Evolutionary conservation across 2,113 vertebrate species (phyloP), one percentile per base, ranked within the genome.

Genomic region (Nematolebias whitei): DNA sequence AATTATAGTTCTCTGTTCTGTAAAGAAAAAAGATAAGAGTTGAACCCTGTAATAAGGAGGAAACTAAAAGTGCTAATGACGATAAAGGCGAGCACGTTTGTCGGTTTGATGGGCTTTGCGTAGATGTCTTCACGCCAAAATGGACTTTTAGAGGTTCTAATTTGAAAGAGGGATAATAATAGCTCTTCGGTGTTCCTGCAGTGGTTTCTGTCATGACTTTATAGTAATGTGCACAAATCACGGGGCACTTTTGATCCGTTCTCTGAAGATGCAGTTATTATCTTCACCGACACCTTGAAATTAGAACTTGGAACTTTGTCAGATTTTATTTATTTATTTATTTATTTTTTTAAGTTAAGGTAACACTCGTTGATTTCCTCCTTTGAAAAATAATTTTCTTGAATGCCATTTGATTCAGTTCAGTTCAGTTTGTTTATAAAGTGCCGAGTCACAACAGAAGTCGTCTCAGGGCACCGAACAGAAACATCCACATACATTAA

Each of bases 271-370:
- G 70, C 74, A 68, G 86, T 84, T 78, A 85, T 89, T 91, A 88
- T 87, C 84, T 87, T 83, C 80, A 87, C 74, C 87, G 74, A 82
- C 84, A 87, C 84, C 80, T 88, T 85, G 68, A 85, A 89, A 88
- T 88, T 79, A 85, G 63, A 70, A 89, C 72, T 80, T 82, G 39
- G 22, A 32, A 75, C 71, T 62, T 39, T 67, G 54, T 80, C 29
- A 29, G 59, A 72, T 71, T 65, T 22, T 51, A 4, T 29, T n/a
- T n/a, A n/a, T n/a, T n/a, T n/a, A n/a, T n/a, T n/a, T n/a, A n/a
- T n/a, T n/a, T 35, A 8, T 35, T 24, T 55, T 38, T 68, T 79
- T 82, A 78, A 82, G 83, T 80, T 61, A 40, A 65, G 52, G 71
- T 3, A 49, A 32, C 61, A 68, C 65, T 47, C 63, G n/a, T n/a